These are phyloP conservation scores for Ceyx erithaca DNA, from an alignment of 2,797 vertebrate genomes.

Conservation along the genomic window DNA sequence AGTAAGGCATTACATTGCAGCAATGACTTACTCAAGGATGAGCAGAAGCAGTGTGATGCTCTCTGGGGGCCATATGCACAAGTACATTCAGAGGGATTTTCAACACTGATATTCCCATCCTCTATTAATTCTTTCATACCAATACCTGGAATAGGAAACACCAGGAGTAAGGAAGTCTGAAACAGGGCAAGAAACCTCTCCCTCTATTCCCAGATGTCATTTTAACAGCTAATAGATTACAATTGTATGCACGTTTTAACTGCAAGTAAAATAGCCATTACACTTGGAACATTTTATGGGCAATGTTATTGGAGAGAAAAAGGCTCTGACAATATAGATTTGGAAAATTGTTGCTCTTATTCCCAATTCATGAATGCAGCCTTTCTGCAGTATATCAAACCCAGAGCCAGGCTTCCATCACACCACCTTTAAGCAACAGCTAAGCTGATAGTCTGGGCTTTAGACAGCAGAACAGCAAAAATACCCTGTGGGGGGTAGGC, in stretches of 20 bases:
- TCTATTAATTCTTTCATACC: conserved; percentile 1
- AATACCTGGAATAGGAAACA: conserved; percentile 3
- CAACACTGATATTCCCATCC: background rate
- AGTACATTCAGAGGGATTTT: background rate
- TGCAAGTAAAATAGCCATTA: conserved; percentile 76
- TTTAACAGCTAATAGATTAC: conserved; percentile 71
- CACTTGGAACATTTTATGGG: conserved; percentile 75
- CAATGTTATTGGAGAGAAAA: conserved; percentile 73
- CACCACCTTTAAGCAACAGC: background rate
- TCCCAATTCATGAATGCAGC: conserved; percentile 63
- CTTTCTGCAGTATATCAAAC: conserved; percentile 47
- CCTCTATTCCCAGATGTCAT: conserved; percentile 49
- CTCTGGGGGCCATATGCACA: background rate
- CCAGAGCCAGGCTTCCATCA: conserved; percentile 57
- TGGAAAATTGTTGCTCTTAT: conserved; percentile 71
- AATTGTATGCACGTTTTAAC: conserved; percentile 74
- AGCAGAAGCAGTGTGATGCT: background rate
- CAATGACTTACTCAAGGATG: background rate
- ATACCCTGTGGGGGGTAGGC: background rate
- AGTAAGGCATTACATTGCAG: background rate
- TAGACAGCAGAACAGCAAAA: background rate
- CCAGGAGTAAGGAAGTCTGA: conserved; percentile 28
- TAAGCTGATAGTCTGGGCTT: background rate
- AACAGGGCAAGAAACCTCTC: conserved; percentile 22
- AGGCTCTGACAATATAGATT: conserved; percentile 70